Base-by-base conservation (phyloP, 2,888 invertebrate species). In the Philonicus albiceps region DNA sequence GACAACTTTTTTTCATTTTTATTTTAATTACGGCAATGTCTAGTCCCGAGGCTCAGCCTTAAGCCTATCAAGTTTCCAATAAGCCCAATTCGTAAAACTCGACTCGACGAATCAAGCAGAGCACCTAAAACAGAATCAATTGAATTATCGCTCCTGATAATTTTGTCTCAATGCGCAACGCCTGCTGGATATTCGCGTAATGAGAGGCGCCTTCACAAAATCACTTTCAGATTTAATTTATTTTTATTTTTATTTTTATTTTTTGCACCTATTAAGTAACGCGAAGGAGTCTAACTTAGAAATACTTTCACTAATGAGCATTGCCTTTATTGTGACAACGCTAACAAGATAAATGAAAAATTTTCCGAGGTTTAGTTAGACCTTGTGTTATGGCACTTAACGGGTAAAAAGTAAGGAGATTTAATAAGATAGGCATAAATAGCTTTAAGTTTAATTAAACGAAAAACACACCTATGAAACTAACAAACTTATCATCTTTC, bases 11-110 rank as follows among this genome's bases (percentile, higher is more conserved):
- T 83, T 64, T 13, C 55, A 64, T 64, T 83, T 83, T 83, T 31
- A 64, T 83, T 83, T 83, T 83, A 64, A 64, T 64, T 83, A 83
- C 64, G 64, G 81, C 81, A 55, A 64, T 83, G 34, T 3, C 34
- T 83, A 53, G 55, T 34, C n/a, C n/a, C 55, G 27, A 6, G 55
- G 27, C 37, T 83, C 7, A 22, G 22, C 64, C 11, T 22, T 43
- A 43, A 37, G 22, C 22, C 78, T 80, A 80, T 83, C 34, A 34
- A 34, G 81, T 30, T 83, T 55, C 37, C 22, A 64, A 83, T 83
- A 64, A 64, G 34, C 81, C 81, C 30, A 83, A 64, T 83, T 83
- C 64, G 64, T 83, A 37, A n/a, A 64, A 64, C 64, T 64, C 31
- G 81, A 83, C 64, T 83, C 19, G 55, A 43, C 43, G 30, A 43